Evolutionary conservation across 1,140 invertebrate genomes (phyloP).

Genomic region (Brachionus asplanchnoidis): DNA sequence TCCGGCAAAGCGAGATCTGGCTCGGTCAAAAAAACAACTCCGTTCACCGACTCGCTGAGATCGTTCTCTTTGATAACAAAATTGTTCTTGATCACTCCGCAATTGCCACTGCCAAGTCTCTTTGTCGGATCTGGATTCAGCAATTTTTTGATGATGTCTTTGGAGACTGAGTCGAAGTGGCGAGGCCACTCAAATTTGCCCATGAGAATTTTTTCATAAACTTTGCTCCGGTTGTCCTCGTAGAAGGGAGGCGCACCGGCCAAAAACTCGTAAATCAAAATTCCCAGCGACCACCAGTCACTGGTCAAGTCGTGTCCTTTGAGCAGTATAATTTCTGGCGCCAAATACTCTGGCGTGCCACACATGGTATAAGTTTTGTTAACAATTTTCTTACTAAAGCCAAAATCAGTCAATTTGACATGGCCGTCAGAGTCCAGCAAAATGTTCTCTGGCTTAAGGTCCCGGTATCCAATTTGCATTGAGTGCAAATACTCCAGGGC

Average conservation of each 20-base stretch:
- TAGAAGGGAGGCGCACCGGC: constrained; percentile 79
- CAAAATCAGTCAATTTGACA: constrained; percentile 93
- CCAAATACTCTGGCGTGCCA: constrained; percentile 39
- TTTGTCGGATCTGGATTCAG: background rate
- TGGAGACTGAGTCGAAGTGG: constrained; percentile 28
- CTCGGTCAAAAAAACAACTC: constrained; percentile 26
- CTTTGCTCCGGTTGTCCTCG: constrained; percentile 87
- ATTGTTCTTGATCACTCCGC: background rate
- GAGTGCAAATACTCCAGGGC: constrained; percentile 88
- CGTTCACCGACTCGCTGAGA: background rate
- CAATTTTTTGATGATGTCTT: constrained; percentile 23
- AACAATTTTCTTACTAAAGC: constrained; percentile 85
- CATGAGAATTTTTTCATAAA: constrained; percentile 88
- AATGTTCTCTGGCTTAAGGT: constrained; percentile 84
- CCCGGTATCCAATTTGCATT: constrained; percentile 73
- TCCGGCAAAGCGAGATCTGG: background rate
- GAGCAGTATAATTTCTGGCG: constrained; percentile 83
- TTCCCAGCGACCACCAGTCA: constrained; percentile 94
- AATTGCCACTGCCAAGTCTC: constrained; percentile 29
- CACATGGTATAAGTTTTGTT: constrained; percentile 58
- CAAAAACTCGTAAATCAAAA: constrained; percentile 90
- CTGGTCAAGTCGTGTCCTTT: constrained; percentile 95
- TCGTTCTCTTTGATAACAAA: background rate
- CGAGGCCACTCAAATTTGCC: constrained; percentile 86
- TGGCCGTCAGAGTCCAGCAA: constrained; percentile 84